Evolutionary conservation across 2,113 vertebrate genomes (phyloP).

Genomic region (Petrocephalus microphthalmus): DNA sequence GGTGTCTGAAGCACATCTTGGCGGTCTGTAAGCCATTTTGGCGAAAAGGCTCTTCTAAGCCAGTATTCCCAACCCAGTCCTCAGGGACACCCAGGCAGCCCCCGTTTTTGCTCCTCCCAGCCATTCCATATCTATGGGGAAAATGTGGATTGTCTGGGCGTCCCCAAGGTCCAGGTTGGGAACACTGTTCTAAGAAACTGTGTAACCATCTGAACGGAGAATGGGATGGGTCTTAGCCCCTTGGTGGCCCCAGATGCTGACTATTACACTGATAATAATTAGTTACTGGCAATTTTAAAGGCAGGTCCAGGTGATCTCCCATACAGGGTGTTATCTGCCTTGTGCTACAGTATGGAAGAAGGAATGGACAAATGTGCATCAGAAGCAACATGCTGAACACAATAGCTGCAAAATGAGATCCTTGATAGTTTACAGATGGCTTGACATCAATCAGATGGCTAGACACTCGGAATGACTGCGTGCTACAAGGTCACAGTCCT

Average conservation of each 20-base stretch:
- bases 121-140: background rate
- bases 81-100: too few species aligned
- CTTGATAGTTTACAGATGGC: background rate
- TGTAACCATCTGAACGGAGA: background rate
- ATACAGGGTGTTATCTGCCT: background rate
- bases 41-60: background rate
- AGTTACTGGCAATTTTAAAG: background rate
- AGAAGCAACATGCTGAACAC: background rate
- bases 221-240: background rate
- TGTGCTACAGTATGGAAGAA: background rate
- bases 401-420: background rate
- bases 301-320: background rate
- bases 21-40: background rate
- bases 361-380: background rate
- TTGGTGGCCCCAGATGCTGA: background rate
- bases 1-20: background rate
- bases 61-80: background rate
- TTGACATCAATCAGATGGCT: background rate
- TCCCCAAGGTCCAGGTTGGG: background rate
- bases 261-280: background rate
- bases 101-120: too few species aligned
- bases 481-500: background rate
- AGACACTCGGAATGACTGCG: background rate
- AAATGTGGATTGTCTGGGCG: background rate
- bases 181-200: background rate